Evolutionary conservation across 2,888 invertebrate genomes (phyloP).

Genomic region (Vesta saturnalis): DNA sequence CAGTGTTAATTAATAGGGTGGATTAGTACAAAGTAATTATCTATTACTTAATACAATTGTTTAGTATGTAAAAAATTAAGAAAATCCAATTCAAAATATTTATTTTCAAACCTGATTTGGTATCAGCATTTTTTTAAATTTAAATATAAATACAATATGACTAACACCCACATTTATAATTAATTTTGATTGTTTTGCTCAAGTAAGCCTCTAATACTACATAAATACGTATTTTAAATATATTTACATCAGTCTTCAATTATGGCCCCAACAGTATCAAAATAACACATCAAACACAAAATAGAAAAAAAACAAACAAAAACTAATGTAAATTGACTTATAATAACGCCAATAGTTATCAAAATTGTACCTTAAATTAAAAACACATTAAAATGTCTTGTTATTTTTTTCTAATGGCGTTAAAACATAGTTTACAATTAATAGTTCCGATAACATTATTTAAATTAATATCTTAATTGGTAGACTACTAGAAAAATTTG

Average conservation of each 20-base stretch:
- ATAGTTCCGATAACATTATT: slow-evolving; percentile 27
- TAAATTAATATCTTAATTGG: slow-evolving; percentile 29
- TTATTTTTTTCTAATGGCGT: slow-evolving; percentile 23
- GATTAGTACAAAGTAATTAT: too few species aligned
- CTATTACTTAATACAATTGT: not conserved
- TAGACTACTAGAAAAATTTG: slow-evolving; percentile 27
- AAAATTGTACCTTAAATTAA: slow-evolving; percentile 36
- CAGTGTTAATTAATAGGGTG: too few species aligned
- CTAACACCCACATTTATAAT: slow-evolving; percentile 42
- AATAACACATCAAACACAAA: slow-evolving; percentile 26
- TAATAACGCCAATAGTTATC: slow-evolving; percentile 35
- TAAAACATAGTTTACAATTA: slow-evolving; percentile 31
- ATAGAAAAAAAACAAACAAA: too few species aligned
- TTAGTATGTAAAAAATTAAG: slow-evolving; percentile 28
- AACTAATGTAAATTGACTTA: slow-evolving; percentile 33
- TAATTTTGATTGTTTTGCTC: slow-evolving; percentile 42
- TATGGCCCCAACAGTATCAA: slow-evolving; percentile 48
- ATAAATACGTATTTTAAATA: slow-evolving; percentile 21
- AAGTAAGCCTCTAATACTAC: slow-evolving; percentile 34
- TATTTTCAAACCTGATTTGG: slow-evolving; percentile 24
- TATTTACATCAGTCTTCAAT: slow-evolving; percentile 54
- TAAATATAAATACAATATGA: slow-evolving; percentile 37
- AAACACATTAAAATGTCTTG: slow-evolving; percentile 40
- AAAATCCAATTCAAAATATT: slow-evolving; percentile 25
- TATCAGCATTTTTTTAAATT: slow-evolving; percentile 17